Evolutionary conservation across 1,140 invertebrate species (phyloP), one percentile per base, ranked within the genome.

Genomic region (Xylocopa sonorina): DNA sequence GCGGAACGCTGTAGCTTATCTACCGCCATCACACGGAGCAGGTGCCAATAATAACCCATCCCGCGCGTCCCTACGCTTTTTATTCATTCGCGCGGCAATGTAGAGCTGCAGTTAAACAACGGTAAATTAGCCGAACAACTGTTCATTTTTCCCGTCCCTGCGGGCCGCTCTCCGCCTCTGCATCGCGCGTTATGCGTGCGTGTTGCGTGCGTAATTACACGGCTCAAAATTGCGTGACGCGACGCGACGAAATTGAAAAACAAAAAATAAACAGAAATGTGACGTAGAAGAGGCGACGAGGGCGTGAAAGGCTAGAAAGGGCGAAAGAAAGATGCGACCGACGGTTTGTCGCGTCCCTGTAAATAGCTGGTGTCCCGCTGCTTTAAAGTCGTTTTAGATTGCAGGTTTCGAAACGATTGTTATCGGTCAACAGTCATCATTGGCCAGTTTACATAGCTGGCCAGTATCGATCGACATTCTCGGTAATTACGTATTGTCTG

Each of bases 401-500:
- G 68, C 68, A 68, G 74, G 72, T 53, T 72, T 79, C 64, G 77
- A 41, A 81, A 78, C 80, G 58, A 88, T 88, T 82, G 79, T 88
- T 88, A 87, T 88, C 84, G 75, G 62, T 84, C 72, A 84, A 76
- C 80, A 82, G 64, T 87, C 76, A 78, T 88, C 82, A 85, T 88
- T 68, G 80, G 78, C 57, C 51, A 48, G 74, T 81, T 87, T 83
- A 66, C 83, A 68, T 77, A 71, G 55, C 63, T 74, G 34, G 53
- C 51, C 51, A 43, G 62, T 82, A 89, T 88, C 80, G 87, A 88
- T 87, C 74, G 74, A 77, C 77, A 82, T 76, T 84, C 71, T 51
- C 78, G 62, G 77, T 86, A 88, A 89, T 89, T 88, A 89, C 84
- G 75, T 55, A 88, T 87, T 87, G 78, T 85, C 69, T 77, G 68